A percentile compares a stretch with the other conserved stretches of the same genome.
Evolutionary conservation across 1,140 invertebrate species (phyloP).

Genomic region (Euborellia annulipes): DNA sequence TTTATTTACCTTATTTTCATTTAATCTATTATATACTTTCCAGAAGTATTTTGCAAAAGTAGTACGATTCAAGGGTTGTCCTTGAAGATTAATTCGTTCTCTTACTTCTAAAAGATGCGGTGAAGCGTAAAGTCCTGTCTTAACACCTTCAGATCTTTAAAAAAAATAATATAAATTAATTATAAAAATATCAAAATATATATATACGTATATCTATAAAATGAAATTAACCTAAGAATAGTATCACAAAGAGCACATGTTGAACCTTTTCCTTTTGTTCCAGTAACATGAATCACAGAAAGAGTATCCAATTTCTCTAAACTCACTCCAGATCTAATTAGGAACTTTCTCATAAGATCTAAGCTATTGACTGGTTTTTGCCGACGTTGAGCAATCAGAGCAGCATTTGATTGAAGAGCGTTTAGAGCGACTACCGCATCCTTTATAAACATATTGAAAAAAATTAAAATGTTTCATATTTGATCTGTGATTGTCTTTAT

Average conservation of each 20-base stretch:
- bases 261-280: conserved; percentile 92
- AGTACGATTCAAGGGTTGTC: conserved; percentile 51
- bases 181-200: not conserved
- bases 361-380: conserved; percentile 15
- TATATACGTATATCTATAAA: not conserved
- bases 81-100: conserved; percentile 87
- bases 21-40: conserved; percentile 52
- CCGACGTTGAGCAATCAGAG: conserved; percentile 33
- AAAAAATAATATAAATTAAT: not conserved
- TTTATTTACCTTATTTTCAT: conserved; percentile 26
- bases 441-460: conserved; percentile 28
- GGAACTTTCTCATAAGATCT: conserved; percentile 34
- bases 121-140: conserved; percentile 91
- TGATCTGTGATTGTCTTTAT: too few species aligned
- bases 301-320: conserved; percentile 46
- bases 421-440: conserved; percentile 47
- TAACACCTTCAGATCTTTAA: conserved; percentile 45
- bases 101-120: conserved; percentile 84
- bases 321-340: conserved; percentile 43
- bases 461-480: not conserved
- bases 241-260: conserved; percentile 88
- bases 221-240: conserved; percentile 53
- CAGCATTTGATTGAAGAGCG: conserved; percentile 49
- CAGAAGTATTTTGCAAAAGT: conserved; percentile 73
- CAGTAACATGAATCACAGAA: conserved; percentile 82